These are phyloP conservation scores for Drosophila formosana DNA, from an alignment of 2,888 invertebrate genomes.

Conservation along the genomic window DNA sequence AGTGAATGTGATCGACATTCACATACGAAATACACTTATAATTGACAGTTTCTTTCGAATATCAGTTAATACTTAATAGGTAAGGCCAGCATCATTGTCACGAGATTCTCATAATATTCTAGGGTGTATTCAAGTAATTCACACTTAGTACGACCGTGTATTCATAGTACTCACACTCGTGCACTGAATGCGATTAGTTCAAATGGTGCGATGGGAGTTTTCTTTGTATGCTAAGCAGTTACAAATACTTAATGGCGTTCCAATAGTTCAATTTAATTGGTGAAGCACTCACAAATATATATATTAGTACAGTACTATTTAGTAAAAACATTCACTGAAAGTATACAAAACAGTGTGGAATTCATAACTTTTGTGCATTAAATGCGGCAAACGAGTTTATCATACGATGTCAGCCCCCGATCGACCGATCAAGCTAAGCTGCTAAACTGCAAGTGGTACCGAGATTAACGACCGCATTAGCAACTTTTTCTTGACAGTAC, in stretches of 20 bases:
- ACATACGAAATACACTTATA: background rate
- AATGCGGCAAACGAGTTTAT: conserved; percentile 48
- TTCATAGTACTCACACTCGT: background rate
- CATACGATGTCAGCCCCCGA: conserved; percentile 8
- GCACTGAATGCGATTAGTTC: conserved; percentile 19
- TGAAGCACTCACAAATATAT: background rate
- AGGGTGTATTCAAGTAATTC: conserved; percentile 43
- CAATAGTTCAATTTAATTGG: conserved; percentile 4
- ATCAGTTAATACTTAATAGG: conserved; percentile 7
- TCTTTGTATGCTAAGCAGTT: conserved; percentile 45
- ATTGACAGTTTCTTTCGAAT: conserved; percentile 28
- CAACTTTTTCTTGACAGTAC: conserved; percentile 32
- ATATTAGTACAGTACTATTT: too few relatives aligned
- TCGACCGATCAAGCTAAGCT: background rate
- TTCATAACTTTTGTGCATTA: background rate
- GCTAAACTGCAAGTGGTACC: conserved; percentile 11
- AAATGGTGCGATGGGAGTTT: conserved; percentile 4
- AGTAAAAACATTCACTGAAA: background rate
- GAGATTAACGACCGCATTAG: conserved; percentile 59
- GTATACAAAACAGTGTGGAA: background rate
- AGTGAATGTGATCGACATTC: conserved; percentile 23
- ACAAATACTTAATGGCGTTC: conserved; percentile 20
- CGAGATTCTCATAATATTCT: conserved; percentile 38
- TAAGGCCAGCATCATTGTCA: conserved; percentile 37
- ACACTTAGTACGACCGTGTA: conserved; percentile 14